phyloP scores from a whole-genome alignment of 2,888 invertebrate species.

The Anoncus sp. region DNA sequence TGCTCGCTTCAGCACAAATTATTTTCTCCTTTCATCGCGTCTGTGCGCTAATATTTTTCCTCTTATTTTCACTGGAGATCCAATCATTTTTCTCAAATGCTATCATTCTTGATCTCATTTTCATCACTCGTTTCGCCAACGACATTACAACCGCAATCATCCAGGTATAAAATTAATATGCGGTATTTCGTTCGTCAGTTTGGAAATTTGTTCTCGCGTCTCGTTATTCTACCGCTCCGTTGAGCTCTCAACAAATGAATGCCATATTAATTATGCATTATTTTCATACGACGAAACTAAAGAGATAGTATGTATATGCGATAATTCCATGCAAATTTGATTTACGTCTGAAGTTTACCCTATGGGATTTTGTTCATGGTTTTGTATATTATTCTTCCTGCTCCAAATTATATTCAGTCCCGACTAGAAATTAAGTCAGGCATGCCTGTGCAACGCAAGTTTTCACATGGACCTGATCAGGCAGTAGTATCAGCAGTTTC shows the following conservation, averaged over 20 bases:
- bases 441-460: too few species aligned
- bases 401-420: too few species aligned
- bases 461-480: too few species aligned
- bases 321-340: too few species aligned
- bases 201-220: background rate
- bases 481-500: too few species aligned
- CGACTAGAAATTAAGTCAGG: too few species aligned
- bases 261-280: background rate
- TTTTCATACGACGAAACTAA: too few species aligned
- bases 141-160: background rate
- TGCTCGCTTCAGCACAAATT: constrained; percentile 3
- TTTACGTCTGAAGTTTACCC: background rate
- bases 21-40: background rate
- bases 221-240: background rate
- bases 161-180: background rate
- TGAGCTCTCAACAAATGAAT: background rate
- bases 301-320: too few species aligned
- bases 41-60: background rate
- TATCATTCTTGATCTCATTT: constrained; percentile 1
- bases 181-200: background rate
- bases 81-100: background rate
- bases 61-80: background rate
- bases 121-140: background rate
- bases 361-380: too few species aligned
- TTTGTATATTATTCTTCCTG: too few species aligned